phyloP scores from a whole-genome alignment of 2,888 invertebrate species.

The Hyppa rectilinea region DNA sequence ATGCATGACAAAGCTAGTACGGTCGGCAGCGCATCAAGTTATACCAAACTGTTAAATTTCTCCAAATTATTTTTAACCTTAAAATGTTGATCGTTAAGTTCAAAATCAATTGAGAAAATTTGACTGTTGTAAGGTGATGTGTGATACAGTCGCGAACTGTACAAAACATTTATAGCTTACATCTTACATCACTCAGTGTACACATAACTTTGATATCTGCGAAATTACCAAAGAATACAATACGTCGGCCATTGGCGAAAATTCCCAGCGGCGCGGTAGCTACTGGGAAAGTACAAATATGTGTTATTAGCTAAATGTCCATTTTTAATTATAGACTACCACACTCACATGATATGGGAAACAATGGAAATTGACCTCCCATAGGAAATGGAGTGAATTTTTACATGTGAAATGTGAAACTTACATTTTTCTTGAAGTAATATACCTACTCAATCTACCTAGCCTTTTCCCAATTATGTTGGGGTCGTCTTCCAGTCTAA shows the following conservation, averaged over 20 bases:
- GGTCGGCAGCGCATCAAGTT: too few relatives aligned
- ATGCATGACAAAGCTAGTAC: too few relatives aligned
- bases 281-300: constrained; percentile 66
- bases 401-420: constrained; percentile 1
- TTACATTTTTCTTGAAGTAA: constrained; percentile 8
- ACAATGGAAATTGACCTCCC: constrained; percentile 41
- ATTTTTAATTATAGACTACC: constrained; percentile 63
- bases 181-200: constrained; percentile 37
- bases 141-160: too few relatives aligned
- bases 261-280: constrained; percentile 66
- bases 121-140: too few relatives aligned
- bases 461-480: too few relatives aligned
- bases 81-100: too few relatives aligned
- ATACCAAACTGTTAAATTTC: too few relatives aligned
- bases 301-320: constrained; percentile 67
- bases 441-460: too few relatives aligned
- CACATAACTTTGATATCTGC: constrained; percentile 34
- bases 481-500: too few relatives aligned
- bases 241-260: constrained; percentile 67
- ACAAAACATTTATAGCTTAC: too few relatives aligned
- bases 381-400: constrained; percentile 30
- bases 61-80: too few relatives aligned
- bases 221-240: constrained; percentile 66
- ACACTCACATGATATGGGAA: constrained; percentile 49
- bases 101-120: too few relatives aligned